A percentile compares a stretch with the other conserved stretches of the same genome.
These are phyloP conservation scores for Aricia artaxerxes DNA, from an alignment of 2,888 invertebrate genomes.

Conservation along the genomic window DNA sequence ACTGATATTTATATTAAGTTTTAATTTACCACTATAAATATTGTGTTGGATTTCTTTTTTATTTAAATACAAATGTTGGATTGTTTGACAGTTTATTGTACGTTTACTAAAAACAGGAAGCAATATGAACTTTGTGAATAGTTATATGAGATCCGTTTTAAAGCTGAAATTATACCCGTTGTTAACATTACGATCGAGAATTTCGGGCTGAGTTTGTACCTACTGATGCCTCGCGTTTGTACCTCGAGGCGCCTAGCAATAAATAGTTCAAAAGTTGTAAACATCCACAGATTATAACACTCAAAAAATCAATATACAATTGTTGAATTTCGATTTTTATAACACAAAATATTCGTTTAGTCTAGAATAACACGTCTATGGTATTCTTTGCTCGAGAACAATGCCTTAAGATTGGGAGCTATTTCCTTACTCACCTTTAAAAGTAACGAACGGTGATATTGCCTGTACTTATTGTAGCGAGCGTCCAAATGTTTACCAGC, in stretches of 20 bases:
- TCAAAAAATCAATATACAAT: not conserved
- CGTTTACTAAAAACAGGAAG: conserved; percentile 28
- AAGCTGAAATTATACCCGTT: conserved; percentile 24
- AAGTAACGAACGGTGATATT: conserved; percentile 46
- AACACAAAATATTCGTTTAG: not conserved
- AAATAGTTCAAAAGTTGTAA: conserved; percentile 13
- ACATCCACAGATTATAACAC: conserved; percentile 1
- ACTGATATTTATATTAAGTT: conserved; percentile 33
- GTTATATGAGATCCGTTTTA: conserved; percentile 28
- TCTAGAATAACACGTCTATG: conserved; percentile 24
- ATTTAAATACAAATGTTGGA: conserved; percentile 32
- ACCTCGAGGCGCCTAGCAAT: not conserved
- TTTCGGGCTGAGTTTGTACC: conserved; percentile 8
- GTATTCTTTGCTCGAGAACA: not conserved
- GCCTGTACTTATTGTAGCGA: conserved; percentile 64
- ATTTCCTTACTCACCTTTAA: not conserved
- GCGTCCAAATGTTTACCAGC: conserved; percentile 55
- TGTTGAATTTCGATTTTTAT: conserved; percentile 1
- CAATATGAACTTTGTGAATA: conserved; percentile 32
- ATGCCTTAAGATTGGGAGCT: not conserved
- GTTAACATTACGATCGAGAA: conserved; percentile 15
- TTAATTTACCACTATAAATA: conserved; percentile 31
- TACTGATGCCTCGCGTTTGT: conserved; percentile 10
- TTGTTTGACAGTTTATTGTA: conserved; percentile 34
- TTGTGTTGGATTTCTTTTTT: conserved; percentile 28